Percentiles rank a stretch among this genome's conserved stretches.
phyloP scores from a whole-genome alignment of 2,113 vertebrate genomes.

The Eptesicus fuscus region DNA sequence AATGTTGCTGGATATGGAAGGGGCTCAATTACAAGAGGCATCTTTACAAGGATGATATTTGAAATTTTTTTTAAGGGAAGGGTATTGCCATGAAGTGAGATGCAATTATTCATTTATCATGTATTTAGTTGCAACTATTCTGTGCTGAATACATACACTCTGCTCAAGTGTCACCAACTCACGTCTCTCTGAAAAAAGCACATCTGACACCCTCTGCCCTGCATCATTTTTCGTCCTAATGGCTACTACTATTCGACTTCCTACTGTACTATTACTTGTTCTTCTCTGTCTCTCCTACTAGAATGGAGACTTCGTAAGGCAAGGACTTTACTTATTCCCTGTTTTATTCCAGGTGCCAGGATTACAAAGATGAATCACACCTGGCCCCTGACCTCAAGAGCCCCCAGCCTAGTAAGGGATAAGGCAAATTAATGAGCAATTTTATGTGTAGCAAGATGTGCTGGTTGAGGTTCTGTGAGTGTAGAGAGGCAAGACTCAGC shows the following conservation, averaged over 20 bases:
- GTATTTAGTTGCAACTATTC: not conserved
- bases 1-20: not conserved
- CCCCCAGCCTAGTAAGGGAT: not conserved
- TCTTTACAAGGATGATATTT: not conserved
- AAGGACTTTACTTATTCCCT: not conserved
- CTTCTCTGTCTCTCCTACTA: not conserved
- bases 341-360: not conserved
- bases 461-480: not conserved
- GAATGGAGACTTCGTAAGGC: not conserved
- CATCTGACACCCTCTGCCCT: not conserved
- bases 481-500: not conserved
- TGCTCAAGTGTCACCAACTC: not conserved
- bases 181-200: not conserved
- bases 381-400: not conserved
- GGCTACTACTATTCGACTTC: not conserved
- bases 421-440: not conserved
- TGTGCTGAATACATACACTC: not conserved
- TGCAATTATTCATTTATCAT: not conserved
- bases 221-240: not conserved
- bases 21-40: not conserved
- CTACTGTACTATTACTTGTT: not conserved
- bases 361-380: slow-evolving; percentile 3
- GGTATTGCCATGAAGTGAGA: not conserved
- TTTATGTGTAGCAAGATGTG: not conserved
- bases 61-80: not conserved